Base-by-base conservation (phyloP, 1,140 invertebrate genomes). In the Stegodyphus mimosarum region DNA sequence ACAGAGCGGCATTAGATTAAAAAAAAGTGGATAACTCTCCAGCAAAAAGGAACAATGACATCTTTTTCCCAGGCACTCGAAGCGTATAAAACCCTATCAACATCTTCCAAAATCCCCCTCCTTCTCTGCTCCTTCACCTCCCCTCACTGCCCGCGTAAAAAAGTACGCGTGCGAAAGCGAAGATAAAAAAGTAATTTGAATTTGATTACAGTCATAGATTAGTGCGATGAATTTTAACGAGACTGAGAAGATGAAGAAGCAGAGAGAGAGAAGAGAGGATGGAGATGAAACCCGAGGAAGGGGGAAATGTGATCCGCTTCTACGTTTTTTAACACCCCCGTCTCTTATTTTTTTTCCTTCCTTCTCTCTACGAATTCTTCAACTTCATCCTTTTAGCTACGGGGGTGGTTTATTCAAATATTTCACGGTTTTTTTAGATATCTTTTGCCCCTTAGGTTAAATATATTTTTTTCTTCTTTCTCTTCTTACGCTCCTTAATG, bases 111-210 rank as follows among this genome's bases (percentile, higher is more conserved):
- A 72, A 81, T 55, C 67, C 69, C 17, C 78, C 33, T 10, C 66
- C 66, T 33, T 33, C 33, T 33, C 33, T 1, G 33, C 33, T 33
- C 33, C 18, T 17, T 15, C 9, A 0, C 52, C 77, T 7, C 69
- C 6, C 69, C 7, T 18, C 11, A 67, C 60, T 33, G 17, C 66
- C 6, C 76, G 52, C 15, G 73, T 17, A 75, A 55, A 33, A 63
- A 75, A 55, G 18, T 17, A 15, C 69, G 80, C 71, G 80, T 83
- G 80, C 80, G 55, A 18, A 67, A 53, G 50, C 15, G 78, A 72
- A 81, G 80, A 83, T 83, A 83, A 83, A 83, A 83, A 83, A 83
- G 80, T 83, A 83, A 83, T 83, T 83, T 83, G 80, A 83, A 83
- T 83, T 83, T 83, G 80, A 83, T 83, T 83, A 83, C 80, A 83